phyloP scores from a whole-genome alignment of 2,797 vertebrate genomes.

The Dipus sagitta region DNA sequence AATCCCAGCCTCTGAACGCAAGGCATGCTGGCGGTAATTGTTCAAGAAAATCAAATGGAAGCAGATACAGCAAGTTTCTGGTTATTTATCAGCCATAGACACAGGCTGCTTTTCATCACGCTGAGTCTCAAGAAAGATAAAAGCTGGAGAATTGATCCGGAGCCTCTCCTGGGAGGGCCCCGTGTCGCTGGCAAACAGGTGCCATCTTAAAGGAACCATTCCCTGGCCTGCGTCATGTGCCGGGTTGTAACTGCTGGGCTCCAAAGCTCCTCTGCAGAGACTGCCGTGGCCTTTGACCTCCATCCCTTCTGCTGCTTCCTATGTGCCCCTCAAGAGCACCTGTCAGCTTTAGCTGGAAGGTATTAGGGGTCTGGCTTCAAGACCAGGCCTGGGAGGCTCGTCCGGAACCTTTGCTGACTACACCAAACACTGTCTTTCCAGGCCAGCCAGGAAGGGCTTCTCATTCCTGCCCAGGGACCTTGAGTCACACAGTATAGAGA shows the following conservation, averaged over 20 bases:
- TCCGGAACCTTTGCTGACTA: background rate
- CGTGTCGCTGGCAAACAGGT: background rate
- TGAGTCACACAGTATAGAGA: background rate
- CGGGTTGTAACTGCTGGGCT: background rate
- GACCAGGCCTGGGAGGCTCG: background rate
- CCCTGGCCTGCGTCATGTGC: background rate
- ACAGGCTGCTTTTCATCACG: constrained; percentile 63
- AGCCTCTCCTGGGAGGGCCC: background rate
- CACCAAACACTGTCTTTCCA: background rate
- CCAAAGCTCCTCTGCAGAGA: background rate
- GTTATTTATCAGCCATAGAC: constrained; percentile 65
- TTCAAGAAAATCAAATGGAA: constrained; percentile 73
- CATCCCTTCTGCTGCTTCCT: background rate
- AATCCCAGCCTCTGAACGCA: constrained; percentile 52
- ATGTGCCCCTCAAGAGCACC: background rate
- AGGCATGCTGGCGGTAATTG: constrained; percentile 56
- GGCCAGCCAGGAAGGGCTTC: background rate
- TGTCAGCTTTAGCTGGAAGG: background rate
- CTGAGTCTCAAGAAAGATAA: constrained; percentile 68
- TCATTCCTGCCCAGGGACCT: background rate
- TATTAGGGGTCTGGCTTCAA: background rate
- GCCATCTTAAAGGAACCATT: constrained; percentile 12
- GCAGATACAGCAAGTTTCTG: constrained; percentile 67
- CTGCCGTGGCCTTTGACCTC: background rate
- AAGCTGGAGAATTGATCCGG: constrained; percentile 68